Evolutionary conservation across 2,113 vertebrate species (phyloP), one percentile per base, ranked within the genome.

Genomic region (Sebastes schlegelii): DNA sequence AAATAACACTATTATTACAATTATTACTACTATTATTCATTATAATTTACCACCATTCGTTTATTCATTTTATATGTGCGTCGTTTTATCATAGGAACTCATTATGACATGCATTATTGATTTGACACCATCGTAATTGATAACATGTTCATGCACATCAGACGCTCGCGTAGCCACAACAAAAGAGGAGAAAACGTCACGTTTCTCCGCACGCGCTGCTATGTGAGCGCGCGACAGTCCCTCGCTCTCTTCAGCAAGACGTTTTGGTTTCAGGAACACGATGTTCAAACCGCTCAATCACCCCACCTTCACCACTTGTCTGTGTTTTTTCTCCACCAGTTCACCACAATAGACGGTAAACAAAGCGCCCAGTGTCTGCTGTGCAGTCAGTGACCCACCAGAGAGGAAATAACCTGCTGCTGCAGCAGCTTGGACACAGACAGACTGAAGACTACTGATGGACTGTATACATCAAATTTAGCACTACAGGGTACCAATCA

Each of bases 221-320:
- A 8, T 6, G 13, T 2, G 19, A 55, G 75, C 72, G 72, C 48
- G 52, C 63, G 57, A 60, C 45, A 23, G 43, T 26, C 14, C 10
- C 51, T 21, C 13, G 17, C 42, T n/a, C 23, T 5, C 19, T 40
- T 4, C 34, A 3, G 45, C 57, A 74, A 67, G 67, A 73, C 77
- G 82, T 72, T 74, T 74, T 34, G 21, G 23, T 73, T 75, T 79
- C 57, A 46, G 83, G 84, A 82, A 90, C 93, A 94, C 54, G 3
- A 84, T 88, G 90, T 91, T 84, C 91, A 60, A 61, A 78, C 69
- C 23, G 42, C 70, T 58, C 58, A 65, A 19, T 14, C 40, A 40
- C 17, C 19, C 14, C 72, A 1, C 58, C 54, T 68, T 43, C 83
- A 69, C 61, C 58, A 8, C 7, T 19, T 19, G 60, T 65, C 21